Evolutionary conservation across 37 sponge, comb jelly and placozoan genomes (phyloP), one percentile per base, ranked within the genome.

Genomic region (Oopsacas minuta): DNA sequence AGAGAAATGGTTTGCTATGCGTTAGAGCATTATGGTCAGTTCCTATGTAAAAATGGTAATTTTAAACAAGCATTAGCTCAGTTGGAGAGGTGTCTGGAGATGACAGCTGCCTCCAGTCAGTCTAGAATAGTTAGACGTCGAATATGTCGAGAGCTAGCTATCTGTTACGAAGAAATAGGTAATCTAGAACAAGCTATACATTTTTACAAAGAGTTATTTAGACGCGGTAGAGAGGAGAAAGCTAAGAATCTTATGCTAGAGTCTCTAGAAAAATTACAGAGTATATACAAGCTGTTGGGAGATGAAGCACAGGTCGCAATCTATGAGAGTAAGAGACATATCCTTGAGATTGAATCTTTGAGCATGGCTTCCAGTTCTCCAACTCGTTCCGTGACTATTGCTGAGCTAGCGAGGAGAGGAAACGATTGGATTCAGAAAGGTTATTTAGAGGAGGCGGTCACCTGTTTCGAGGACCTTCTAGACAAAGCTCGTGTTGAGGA

Each of bases 111-210:
- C 75, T 61, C 75, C 17, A 61, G 75, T 34, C 75, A 61, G 1
- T 10, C 75, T 3, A 3, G 20, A 3, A 12, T n/a, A 3, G 75
- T 61, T 25, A 3, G 75, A 34, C 20, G 75, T 25, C 20, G 75
- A 3, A n/a, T 61, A 3, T 61, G 75, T 34, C 75, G 75, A 3
- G 75, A 61, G 75, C 75, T 61, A 34, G 75, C 75, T 34, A 34
- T 61, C 81, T 90, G 93, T 38, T 91, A 98, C 88, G 84, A 90
- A 0, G 92, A 92, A 0, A 86, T 97, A 82, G 95, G 98, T 22
- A 93, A 92, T 83, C 88, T 90, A 52, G 37, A 89, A 35, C 91
- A 91, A 1, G 95, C 98, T 52, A 90, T 97, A 36, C 88, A 81
- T 46, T 91, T 85, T 36, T 94, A 90, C 84, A 37, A 90, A 39